A percentile compares a stretch with the other conserved stretches of the same genome.
phyloP scores from a whole-genome alignment of 2,888 invertebrate species.

The Leptopterna dolabrata region DNA sequence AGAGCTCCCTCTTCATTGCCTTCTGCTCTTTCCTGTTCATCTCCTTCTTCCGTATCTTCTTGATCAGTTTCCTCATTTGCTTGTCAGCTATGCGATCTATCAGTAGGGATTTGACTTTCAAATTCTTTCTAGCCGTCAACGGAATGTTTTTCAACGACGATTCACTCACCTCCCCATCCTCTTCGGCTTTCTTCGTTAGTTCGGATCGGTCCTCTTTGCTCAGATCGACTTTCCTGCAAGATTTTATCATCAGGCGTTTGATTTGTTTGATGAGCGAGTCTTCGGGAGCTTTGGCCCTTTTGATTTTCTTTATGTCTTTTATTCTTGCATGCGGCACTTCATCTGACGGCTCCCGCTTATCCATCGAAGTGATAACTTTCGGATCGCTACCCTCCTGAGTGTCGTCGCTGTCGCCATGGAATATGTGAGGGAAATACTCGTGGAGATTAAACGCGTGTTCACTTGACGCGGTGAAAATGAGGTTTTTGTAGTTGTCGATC shows the following conservation, averaged over 20 bases:
- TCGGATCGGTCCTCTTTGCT: neutral
- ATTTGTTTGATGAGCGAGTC: constrained; percentile 31
- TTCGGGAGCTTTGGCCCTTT: constrained; percentile 22
- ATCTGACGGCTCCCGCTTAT: neutral
- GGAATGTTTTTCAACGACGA: constrained; percentile 25
- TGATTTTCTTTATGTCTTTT: constrained; percentile 20
- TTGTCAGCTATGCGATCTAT: constrained; percentile 28
- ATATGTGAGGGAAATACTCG: constrained; percentile 28
- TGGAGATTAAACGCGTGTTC: constrained; percentile 21
- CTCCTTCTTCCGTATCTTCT: constrained; percentile 30
- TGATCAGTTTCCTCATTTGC: constrained; percentile 28
- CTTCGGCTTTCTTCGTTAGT: neutral
- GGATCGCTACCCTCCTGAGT: neutral
- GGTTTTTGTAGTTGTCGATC: constrained; percentile 25
- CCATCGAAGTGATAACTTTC: neutral
- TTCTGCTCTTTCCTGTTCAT: constrained; percentile 18
- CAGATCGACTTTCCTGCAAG: constrained; percentile 10
- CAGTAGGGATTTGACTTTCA: constrained; percentile 32
- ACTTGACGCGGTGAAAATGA: constrained; percentile 10
- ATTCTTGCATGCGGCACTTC: constrained; percentile 32
- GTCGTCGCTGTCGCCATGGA: constrained; percentile 7
- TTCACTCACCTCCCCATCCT: constrained; percentile 10
- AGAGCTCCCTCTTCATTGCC: neutral
- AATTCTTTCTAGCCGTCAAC: neutral
- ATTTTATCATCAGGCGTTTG: constrained; percentile 12